Evolutionary conservation across 2,113 vertebrate genomes (phyloP), one percentile per base, ranked within the genome.

Genomic region (Callopanchax toddi): DNA sequence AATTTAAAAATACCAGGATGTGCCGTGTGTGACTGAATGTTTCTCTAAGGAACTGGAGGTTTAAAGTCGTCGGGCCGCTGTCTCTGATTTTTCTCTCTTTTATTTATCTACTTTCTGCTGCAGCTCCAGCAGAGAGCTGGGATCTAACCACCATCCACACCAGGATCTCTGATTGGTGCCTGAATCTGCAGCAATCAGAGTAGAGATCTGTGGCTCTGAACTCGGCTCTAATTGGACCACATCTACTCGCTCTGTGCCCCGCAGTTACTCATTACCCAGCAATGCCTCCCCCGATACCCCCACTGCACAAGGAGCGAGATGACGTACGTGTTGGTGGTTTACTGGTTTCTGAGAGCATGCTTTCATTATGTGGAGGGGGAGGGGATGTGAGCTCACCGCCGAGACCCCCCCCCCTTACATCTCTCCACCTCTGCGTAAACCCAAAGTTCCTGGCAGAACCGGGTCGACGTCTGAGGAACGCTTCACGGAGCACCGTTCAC

Each of bases 231-330:
- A 87, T 84, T 88, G 84, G 80, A 75, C 81, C 80, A 64, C 70
- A 87, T 82, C 76, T 81, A 78, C 67, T 76, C 79, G 62, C 78
- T 82, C 78, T 83, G 52, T 85, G 77, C 77, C 82, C 76, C 49
- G 68, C 74, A 85, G 80, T 83, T 80, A 75, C 46, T 87, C 85
- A 86, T 86, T 85, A 79, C 68, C 64, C 76, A 64, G 79, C 70
- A 60, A 84, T 78, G 83, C 26, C 32, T 72, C 42, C 42, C 79
- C 45, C 67, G 5, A 40, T 51, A 76, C 57, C 70, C 26, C 32
- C 59, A 52, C 66, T 58, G 25, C 62, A 63, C 50, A 56, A 54
- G 20, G 55, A 76, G 29, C 44, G 18, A 46, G 61, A 48, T 86
- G 74, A 85, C 56, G 67, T 76, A 83, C 22, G 79, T 87, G 83